phyloP scores from a whole-genome alignment of 1,140 invertebrate species.

The Ips typographus region DNA sequence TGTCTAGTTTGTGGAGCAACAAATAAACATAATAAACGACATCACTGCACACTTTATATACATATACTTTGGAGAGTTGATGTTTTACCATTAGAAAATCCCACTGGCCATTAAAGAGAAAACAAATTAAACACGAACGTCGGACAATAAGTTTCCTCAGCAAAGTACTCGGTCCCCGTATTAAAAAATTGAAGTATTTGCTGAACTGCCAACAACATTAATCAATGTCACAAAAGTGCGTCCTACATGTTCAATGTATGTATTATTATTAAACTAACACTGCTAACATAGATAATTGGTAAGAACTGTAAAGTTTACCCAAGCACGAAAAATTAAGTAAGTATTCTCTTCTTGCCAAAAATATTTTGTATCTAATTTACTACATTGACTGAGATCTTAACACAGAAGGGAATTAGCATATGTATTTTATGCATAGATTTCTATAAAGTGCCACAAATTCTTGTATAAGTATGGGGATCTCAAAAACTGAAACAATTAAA shows the following conservation, averaged over 20 bases:
- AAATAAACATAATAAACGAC: constrained; percentile 28
- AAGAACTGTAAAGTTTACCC: too few relatives aligned
- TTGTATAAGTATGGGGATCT: too few relatives aligned
- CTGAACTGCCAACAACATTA: constrained; percentile 4
- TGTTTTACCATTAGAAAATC: constrained; percentile 24
- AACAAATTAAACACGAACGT: constrained; percentile 26
- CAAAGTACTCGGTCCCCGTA: neutral
- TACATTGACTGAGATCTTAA: too few relatives aligned
- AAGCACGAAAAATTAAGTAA: too few relatives aligned
- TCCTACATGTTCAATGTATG: constrained; percentile 6
- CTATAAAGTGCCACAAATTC: too few relatives aligned
- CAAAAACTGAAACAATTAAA: too few relatives aligned
- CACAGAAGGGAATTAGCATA: too few relatives aligned
- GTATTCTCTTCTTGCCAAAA: too few relatives aligned
- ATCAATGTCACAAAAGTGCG: neutral
- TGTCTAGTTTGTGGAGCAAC: constrained; percentile 27
- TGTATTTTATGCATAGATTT: too few relatives aligned
- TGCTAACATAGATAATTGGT: too few relatives aligned
- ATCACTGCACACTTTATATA: neutral
- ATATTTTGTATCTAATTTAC: too few relatives aligned
- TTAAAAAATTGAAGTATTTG: neutral
- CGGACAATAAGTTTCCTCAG: constrained; percentile 1
- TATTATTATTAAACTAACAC: neutral
- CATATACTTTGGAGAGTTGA: constrained; percentile 13
- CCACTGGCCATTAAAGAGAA: constrained; percentile 22